Conservation (phyloP, 1,140 invertebrate species). For the Grapholita molesta region DNA sequence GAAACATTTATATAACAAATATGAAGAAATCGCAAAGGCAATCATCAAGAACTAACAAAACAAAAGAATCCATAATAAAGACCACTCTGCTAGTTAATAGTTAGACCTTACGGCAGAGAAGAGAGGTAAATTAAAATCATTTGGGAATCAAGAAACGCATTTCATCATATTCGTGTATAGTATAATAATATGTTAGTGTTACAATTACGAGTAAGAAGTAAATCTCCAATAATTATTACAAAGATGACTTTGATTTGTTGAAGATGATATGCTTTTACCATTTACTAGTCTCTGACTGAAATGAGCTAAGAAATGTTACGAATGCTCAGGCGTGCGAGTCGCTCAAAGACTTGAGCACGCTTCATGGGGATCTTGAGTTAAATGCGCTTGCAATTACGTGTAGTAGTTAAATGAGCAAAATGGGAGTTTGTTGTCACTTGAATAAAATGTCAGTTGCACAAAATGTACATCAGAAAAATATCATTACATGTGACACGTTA, state of each 20-base stretch:
- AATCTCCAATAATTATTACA: neutral
- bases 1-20: no score
- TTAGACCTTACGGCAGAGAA: no score
- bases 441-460: neutral
- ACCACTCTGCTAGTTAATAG: no score
- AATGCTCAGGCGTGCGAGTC: neutral
- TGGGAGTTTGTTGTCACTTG: neutral
- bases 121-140: no score
- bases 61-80: no score
- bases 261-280: neutral
- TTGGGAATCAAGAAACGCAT: no score
- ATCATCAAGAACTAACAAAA: no score
- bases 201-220: no score
- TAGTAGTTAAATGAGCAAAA: neutral
- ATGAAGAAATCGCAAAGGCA: no score
- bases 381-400: neutral
- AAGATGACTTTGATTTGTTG: neutral
- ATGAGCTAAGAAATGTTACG: neutral
- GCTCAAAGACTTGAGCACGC: neutral
- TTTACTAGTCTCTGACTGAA: neutral
- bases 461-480: neutral
- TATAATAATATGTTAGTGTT: no score
- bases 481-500: neutral
- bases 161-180: no score
- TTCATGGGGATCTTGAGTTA: neutral